Percentiles rank a stretch among this genome's conserved stretches.
Evolutionary conservation across 2,888 invertebrate genomes (phyloP).

Genomic region (Pheosia gnoma): DNA sequence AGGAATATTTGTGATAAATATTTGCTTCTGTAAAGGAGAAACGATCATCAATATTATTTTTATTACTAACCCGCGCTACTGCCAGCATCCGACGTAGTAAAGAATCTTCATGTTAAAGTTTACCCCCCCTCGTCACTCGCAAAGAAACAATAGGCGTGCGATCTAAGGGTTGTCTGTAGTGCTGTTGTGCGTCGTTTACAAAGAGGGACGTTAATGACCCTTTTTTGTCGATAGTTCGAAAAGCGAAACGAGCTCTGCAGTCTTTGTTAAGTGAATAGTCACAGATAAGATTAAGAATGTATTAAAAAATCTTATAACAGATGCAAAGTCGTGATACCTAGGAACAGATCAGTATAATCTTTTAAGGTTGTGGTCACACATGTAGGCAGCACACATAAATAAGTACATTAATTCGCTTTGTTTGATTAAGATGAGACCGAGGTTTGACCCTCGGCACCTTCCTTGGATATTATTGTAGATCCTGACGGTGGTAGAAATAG

Average conservation of each 20-base stretch:
- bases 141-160: conserved; percentile 21
- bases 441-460: no score
- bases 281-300: background rate
- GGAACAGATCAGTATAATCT: background rate
- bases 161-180: conserved; percentile 21
- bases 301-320: background rate
- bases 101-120: conserved; percentile 24
- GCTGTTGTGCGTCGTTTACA: conserved; percentile 23
- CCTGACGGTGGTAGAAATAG: no score
- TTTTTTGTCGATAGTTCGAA: conserved; percentile 22
- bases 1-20: no score
- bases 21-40: background rate
- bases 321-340: no score
- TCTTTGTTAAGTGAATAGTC: background rate
- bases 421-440: no score
- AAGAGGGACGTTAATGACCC: conserved; percentile 34
- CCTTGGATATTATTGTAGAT: no score
- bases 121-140: conserved; percentile 1
- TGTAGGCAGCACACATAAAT: no score
- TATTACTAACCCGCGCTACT: background rate
- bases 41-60: background rate
- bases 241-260: conserved; percentile 2
- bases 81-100: conserved; percentile 25
- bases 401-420: no score
- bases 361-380: no score